Conservation (phyloP, 1,140 invertebrate genomes). For the Agraylea sexmaculata region DNA sequence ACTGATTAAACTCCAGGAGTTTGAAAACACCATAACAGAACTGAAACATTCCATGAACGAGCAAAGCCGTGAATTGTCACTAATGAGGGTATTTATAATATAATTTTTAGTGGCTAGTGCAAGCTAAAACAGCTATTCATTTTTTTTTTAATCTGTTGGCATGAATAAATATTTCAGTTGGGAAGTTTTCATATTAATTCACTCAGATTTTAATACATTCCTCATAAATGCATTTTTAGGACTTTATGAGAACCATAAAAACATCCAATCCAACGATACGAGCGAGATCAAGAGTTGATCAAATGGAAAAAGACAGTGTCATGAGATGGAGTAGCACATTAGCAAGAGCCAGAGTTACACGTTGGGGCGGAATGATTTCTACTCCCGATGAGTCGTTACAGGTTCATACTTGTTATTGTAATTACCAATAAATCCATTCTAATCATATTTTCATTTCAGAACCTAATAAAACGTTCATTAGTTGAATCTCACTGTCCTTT, state of each 20-base stretch:
- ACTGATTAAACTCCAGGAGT: slow-evolving; percentile 71
- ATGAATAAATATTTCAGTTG: background rate
- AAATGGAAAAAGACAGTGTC: slow-evolving; percentile 88
- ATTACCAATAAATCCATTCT: background rate
- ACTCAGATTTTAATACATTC: background rate
- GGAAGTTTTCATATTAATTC: background rate
- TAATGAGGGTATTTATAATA: slow-evolving; percentile 54
- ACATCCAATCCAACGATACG: slow-evolving; percentile 80
- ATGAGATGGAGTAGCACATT: slow-evolving; percentile 82
- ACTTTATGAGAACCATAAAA: slow-evolving; percentile 84
- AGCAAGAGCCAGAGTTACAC: slow-evolving; percentile 73
- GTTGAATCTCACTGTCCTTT: slow-evolving; percentile 86
- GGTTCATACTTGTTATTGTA: slow-evolving; percentile 36
- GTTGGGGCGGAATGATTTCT: slow-evolving; percentile 96
- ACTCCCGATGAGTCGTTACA: slow-evolving; percentile 89
- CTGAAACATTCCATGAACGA: slow-evolving; percentile 79
- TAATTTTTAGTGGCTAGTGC: background rate
- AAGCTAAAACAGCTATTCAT: background rate
- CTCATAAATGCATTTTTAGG: slow-evolving; percentile 36
- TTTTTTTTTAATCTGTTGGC: background rate
- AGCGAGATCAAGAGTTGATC: slow-evolving; percentile 76
- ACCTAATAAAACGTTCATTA: slow-evolving; percentile 82
- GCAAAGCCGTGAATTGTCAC: slow-evolving; percentile 74
- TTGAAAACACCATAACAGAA: slow-evolving; percentile 75
- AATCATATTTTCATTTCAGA: slow-evolving; percentile 43